Conservation (phyloP, 2,113 vertebrate species). For the Abramis brama region DNA sequence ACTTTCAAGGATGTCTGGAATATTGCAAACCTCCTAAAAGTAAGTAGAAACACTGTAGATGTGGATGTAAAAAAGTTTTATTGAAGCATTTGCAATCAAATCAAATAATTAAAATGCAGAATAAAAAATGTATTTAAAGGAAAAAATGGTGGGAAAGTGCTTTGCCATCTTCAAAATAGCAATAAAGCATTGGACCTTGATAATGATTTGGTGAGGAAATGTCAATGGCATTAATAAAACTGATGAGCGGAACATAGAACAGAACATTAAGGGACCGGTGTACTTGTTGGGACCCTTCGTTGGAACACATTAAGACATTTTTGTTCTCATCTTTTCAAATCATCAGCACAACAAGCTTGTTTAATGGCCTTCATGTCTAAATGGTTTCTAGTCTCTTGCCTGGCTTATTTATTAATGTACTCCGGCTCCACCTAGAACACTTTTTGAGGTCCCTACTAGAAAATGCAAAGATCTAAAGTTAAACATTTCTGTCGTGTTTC, state of each 20-base stretch:
- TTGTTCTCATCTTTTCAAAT: not conserved
- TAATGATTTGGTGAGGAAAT: not conserved
- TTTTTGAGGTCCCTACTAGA: not conserved
- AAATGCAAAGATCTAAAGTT: not conserved
- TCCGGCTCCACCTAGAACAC: not conserved
- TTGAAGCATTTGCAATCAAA: too few species aligned
- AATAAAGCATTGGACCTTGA: not conserved
- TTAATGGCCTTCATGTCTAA: not conserved
- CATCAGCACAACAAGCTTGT: not conserved
- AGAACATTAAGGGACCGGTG: not conserved
- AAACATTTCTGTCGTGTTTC: constrained; percentile 1
- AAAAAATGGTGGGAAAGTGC: not conserved
- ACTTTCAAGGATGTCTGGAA: constrained; percentile 76
- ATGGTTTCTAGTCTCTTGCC: not conserved
- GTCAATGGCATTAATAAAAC: not conserved
- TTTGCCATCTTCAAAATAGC: not conserved
- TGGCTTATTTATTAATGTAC: not conserved
- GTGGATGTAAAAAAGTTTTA: not conserved
- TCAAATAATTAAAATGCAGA: not conserved
- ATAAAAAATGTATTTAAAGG: not conserved
- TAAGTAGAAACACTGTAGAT: constrained; percentile 59
- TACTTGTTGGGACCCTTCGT: not conserved
- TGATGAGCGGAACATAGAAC: not conserved
- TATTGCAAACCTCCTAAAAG: constrained; percentile 83
- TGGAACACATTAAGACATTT: constrained; percentile 11